Conservation (phyloP, 2,888 invertebrate species). For the Ornithoptera priamus region DNA sequence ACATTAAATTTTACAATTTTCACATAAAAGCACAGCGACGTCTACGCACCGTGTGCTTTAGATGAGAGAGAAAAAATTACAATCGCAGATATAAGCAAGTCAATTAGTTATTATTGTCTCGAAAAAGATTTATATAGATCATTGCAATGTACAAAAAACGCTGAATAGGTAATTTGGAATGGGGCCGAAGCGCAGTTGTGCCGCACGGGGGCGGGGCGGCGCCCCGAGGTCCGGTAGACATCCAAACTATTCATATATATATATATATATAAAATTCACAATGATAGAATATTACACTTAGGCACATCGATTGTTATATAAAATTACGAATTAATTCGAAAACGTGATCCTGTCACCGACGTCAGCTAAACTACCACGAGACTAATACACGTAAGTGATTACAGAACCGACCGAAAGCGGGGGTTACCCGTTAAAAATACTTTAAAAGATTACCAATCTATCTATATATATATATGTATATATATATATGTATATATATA, state of each 20-base stretch:
- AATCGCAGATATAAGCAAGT: constrained; percentile 37
- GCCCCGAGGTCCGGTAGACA: constrained; percentile 55
- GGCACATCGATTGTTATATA: constrained; percentile 81
- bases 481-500: not conserved
- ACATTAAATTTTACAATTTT: constrained; percentile 8
- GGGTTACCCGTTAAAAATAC: constrained; percentile 45
- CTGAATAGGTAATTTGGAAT: constrained; percentile 37
- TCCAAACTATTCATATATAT: constrained; percentile 57
- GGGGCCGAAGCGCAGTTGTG: constrained; percentile 34
- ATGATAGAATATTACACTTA: constrained; percentile 77
- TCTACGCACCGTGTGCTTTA: constrained; percentile 13
- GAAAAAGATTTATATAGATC: constrained; percentile 51
- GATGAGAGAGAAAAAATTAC: constrained; percentile 31
- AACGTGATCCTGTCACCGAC: constrained; percentile 68
- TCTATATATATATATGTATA: not conserved
- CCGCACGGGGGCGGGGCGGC: constrained; percentile 35
- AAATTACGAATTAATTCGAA: constrained; percentile 77
- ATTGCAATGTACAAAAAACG: constrained; percentile 41
- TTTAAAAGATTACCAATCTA: constrained; percentile 36
- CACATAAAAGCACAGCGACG: constrained; percentile 18
- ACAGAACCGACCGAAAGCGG: constrained; percentile 46
- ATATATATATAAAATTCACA: constrained; percentile 59
- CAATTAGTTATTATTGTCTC: constrained; percentile 52
- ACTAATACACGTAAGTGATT: constrained; percentile 62
- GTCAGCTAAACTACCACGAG: constrained; percentile 65